phyloP scores from a whole-genome alignment of 2,797 vertebrate species.

The Xiphorhynchus erythropygius region DNA sequence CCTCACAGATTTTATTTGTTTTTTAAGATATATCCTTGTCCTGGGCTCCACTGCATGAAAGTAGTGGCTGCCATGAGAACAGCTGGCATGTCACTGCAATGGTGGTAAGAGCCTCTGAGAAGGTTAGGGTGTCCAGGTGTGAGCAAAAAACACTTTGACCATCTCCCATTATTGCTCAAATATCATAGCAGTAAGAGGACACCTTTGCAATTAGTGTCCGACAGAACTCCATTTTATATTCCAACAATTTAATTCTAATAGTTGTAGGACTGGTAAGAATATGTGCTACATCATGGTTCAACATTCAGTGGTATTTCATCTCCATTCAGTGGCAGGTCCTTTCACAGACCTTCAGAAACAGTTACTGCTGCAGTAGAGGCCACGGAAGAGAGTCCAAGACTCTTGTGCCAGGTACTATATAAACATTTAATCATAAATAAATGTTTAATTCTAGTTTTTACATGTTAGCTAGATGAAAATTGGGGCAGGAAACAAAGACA shows the following conservation, averaged over 20 bases:
- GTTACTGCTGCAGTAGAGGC: neutral
- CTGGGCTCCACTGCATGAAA: neutral
- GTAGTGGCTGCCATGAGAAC: neutral
- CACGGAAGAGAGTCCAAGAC: neutral
- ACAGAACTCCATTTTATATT: neutral
- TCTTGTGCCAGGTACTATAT: neutral
- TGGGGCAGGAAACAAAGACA: neutral
- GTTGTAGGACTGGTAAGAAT: neutral
- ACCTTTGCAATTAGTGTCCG: neutral
- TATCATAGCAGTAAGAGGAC: neutral
- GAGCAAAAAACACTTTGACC: neutral
- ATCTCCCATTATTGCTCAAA: neutral
- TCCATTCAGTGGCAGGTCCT: neutral
- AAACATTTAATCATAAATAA: neutral
- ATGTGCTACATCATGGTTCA: neutral
- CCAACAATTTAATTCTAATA: neutral
- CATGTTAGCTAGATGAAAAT: neutral
- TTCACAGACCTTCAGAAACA: neutral
- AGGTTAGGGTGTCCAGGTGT: neutral
- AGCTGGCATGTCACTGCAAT: neutral
- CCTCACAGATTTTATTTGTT: fast-evolving
- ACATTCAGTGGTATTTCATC: neutral
- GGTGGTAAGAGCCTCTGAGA: neutral
- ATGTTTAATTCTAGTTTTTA: neutral
- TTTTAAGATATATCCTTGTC: neutral